Evolutionary conservation across 2,888 invertebrate species (phyloP), one percentile per base, ranked within the genome.

Genomic region (Octodonta nipae): DNA sequence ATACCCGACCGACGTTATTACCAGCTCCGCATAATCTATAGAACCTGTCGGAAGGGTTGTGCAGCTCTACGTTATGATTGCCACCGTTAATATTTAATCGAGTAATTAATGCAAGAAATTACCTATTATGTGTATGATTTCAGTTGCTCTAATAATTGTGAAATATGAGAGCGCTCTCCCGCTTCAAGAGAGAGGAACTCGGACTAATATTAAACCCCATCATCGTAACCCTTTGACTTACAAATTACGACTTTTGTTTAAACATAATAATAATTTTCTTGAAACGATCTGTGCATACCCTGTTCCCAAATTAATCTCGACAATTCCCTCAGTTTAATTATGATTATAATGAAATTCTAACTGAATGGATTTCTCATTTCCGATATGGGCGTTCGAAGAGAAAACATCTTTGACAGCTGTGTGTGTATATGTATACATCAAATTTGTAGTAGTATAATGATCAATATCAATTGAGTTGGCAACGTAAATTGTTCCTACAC

Each of bases 51-150:
- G 55, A 58, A 60, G 58, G 59, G 59, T 59, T 57, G 56, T 54
- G 53, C 54, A 51, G 52, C 53, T 51, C 53, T 57, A 52, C 58
- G 60, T 60, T 61, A 63, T 63, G 63, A 63, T 63, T 63, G 62
- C 62, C 56, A 58, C 49, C 54, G 57, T 63, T 56, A 63, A 63
- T 63, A 61, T 59, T 63, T 63, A 61, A 63, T 58, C 59, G 58
- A 60, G 60, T 63, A 63, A 63, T 63, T 63, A 63, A 63, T 63
- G 62, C 63, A 63, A 63, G 63, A 63, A 63, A 63, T 63, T 63
- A 63, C 62, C 63, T 62, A 62, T 63, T 63, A 63, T 63, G 60
- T 57, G 60, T 61, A 61, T 61, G 61, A 62, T 62, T 63, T 60
- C 59, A 60, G 58, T 56, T 55, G 56, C 59, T 55, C 55, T 56